A percentile compares a stretch with the other conserved stretches of the same genome.
Conservation (phyloP, 2,113 vertebrate species). For the Tonatia bakeri region DNA sequence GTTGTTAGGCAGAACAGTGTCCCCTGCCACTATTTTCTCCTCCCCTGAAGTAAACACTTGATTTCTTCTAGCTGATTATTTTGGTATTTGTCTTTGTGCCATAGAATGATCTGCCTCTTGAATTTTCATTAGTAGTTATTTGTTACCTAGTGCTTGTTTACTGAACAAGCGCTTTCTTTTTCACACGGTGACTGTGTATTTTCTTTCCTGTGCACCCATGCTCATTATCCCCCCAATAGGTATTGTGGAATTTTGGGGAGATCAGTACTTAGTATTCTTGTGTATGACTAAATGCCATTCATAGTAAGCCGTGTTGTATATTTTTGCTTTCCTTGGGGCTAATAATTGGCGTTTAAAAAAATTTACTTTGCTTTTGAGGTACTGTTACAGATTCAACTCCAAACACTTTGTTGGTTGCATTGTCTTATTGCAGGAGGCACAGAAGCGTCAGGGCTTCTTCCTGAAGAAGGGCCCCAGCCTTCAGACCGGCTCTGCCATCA, state of each 20-base stretch:
- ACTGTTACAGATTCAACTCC: neutral
- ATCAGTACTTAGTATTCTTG: neutral
- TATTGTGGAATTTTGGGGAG: neutral
- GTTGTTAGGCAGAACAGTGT: neutral
- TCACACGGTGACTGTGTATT: neutral
- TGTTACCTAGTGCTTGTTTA: neutral
- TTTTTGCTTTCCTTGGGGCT: neutral
- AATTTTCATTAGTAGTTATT: neutral
- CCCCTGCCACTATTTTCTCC: too few relatives aligned
- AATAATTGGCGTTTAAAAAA: neutral
- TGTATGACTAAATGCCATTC: neutral
- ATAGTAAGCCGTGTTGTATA: neutral
- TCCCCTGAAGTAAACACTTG: neutral
- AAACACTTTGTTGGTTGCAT: neutral
- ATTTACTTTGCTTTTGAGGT: neutral
- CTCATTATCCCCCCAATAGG: neutral
- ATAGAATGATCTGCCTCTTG: neutral
- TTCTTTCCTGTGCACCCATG: neutral
- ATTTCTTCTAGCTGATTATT: neutral
- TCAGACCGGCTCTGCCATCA: neutral
- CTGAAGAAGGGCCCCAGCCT: neutral
- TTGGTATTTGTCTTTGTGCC: neutral
- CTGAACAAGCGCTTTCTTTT: too few relatives aligned
- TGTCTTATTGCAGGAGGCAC: neutral
- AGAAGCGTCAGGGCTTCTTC: neutral